phyloP scores from a whole-genome alignment of 2,888 invertebrate genomes.

The Andrena praecox region DNA sequence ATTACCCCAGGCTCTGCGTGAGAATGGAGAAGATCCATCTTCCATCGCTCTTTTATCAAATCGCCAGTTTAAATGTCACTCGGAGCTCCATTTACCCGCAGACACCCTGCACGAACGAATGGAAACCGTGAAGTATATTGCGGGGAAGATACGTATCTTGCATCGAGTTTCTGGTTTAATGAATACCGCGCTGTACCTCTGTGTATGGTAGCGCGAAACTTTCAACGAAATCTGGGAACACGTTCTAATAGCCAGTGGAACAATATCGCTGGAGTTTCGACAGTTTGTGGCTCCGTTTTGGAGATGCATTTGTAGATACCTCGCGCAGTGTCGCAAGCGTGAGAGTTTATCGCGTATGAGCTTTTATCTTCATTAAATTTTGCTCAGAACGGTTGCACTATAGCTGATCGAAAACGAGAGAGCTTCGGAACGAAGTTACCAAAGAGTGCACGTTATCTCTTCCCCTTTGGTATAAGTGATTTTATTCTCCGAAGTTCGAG shows the following conservation, averaged over 20 bases:
- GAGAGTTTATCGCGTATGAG: slow-evolving; percentile 4
- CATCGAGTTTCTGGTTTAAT: too few relatives aligned
- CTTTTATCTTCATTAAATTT: neutral
- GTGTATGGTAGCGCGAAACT: neutral
- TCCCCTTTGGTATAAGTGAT: neutral
- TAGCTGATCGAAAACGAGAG: neutral
- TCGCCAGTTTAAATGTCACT: too few relatives aligned
- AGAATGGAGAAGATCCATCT: too few relatives aligned
- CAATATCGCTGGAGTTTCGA: slow-evolving; percentile 8
- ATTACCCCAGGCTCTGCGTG: too few relatives aligned
- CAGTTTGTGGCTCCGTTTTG: slow-evolving; percentile 6
- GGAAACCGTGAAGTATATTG: too few relatives aligned
- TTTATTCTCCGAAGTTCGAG: neutral
- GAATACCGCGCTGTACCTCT: too few relatives aligned
- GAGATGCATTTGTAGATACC: slow-evolving; percentile 6
- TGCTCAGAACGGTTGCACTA: neutral
- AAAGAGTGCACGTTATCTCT: neutral
- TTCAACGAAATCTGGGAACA: slow-evolving; percentile 14
- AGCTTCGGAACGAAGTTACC: neutral
- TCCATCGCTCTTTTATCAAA: too few relatives aligned
- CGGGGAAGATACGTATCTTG: too few relatives aligned
- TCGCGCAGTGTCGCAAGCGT: neutral
- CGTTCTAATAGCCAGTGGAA: slow-evolving; percentile 1
- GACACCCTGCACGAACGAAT: too few relatives aligned
- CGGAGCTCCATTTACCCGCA: too few relatives aligned